Base-by-base conservation (phyloP, 1,140 invertebrate genomes). In the Trichogramma pretiosum region DNA sequence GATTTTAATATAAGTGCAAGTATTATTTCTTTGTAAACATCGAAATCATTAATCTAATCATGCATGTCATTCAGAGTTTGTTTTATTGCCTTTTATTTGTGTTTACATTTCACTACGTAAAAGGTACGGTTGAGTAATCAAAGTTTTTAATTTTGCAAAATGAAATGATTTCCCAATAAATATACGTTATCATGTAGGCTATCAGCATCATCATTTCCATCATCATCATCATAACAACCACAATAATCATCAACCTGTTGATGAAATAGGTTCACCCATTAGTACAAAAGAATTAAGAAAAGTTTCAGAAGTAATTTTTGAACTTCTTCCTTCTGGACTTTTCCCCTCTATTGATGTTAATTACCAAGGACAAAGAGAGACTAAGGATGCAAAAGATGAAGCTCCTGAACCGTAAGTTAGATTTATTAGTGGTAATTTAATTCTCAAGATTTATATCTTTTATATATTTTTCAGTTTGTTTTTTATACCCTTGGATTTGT, bases 321-420 rank as follows among this genome's bases (percentile, higher is more conserved):
- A 63, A 46, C 78, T 79, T 58, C 80, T 83, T 58, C 66, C 64
- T 1, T 77, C 82, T 62, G 81, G 78, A 62, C 76, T 77, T 42
- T 74, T 77, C 0, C 76, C 68, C 52, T 71, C 75, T 53, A 62
- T 85, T n/a, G 76, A 68, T 11, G 58, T 84, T 5, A 84, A 83
- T 64, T 74, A 76, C 57, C 83, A 85, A 71, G 77, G 76, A 53
- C 76, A 76, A 59, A 83, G 81, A 14, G 73, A 74, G 10, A 80
- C 77, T 3, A 73, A 73, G 49, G 78, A 79, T 18, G 68, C 67
- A 49, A 75, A 68, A 23, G 84, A 86, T 60, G 75, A 79, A 65
- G 81, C 83, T 26, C 75, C 81, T 16, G 59, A 74, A 52, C 80
- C 81, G 83, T 86, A 74, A 77, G 77, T 69, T 37, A 30, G n/a